Base-by-base conservation (phyloP, 2,888 invertebrate species). In the Chloroclysta siterata region DNA sequence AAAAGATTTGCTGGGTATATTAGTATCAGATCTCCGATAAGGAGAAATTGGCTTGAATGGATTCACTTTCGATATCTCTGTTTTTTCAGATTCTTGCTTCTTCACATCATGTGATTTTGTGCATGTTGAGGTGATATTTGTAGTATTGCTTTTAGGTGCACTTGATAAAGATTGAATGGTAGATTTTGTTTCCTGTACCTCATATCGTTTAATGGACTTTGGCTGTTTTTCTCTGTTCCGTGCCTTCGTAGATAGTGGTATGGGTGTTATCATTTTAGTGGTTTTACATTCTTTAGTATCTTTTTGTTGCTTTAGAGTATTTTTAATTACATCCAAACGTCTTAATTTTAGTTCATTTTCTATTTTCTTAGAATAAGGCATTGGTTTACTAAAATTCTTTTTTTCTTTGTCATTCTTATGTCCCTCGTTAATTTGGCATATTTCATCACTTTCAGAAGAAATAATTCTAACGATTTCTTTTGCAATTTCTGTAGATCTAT, bases 401-500 rank as follows among this genome's bases (percentile, higher is more conserved):
- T 36, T 28, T 29, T 13, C 44, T 14, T 44, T 15, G 2, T 10
- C 42, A 54, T 22, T 8, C 36, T 33, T 59, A 11, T 39, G 10
- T 41, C 3, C 53, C 8, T 52, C 36, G 5, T 14, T 33, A 1
- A 15, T 62, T 15, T 7, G 13, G 7, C 13, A n/a, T 42, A 33
- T 28, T 41, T 4, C 33, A 36, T 41, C n/a, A 6, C 7, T 29
- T 28, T 14, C 6, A n/a, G 11, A 2, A 46, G 4, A 33, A 8
- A 17, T 0, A n/a, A 7, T 6, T 56, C 51, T 57, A 11, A 39
- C 7, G 17, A 52, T 62, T 53, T 56, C 47, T 28, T 56, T 7
- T 29, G 61, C 51, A 15, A 41, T n/a, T 8, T 46, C 36, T 44
- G n/a, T 28, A 51, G 13, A n/a, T 14, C 52, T 6, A 61, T 46